Evolutionary conservation across 2,797 vertebrate genomes (phyloP), one percentile per base, ranked within the genome.

Genomic region (Pipistrellus nathusii): DNA sequence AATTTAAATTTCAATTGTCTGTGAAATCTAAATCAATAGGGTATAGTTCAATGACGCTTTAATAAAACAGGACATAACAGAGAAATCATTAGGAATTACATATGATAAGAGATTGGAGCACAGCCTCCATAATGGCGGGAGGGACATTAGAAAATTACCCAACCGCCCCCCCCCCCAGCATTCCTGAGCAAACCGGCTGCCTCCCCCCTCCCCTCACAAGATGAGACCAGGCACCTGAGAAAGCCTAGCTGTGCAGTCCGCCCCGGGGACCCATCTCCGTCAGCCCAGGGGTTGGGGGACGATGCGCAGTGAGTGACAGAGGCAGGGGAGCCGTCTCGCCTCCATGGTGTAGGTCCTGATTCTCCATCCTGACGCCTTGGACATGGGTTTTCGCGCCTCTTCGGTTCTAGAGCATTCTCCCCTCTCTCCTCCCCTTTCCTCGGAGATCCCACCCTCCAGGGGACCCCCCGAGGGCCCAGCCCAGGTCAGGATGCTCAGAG

Each of bases 1-100:
- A 98, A 98, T 98, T 98, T 98, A 98, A 98, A 98, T 98, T 98
- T 98, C 98, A 98, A 98, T 98, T 98, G 98, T 98, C 98, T 98
- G 98, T 98, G 98, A 98, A 98, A 98, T 98, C 98, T 98, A 98
- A 98, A 98, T 98, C 98, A 98, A 98, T 98, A 98, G 98, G 98
- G 98, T 98, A 98, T 98, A 98, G 98, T 98, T 98, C 98, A 98
- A 98, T 98, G 98, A 98, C 51, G 97, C 98, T 98, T 98, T 98
- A 98, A 98, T 98, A 98, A 98, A 98, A 98, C 97, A 98, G 98
- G 98, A 98, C 98, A 98, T 98, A 98, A 98, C 98, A 82, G 98
- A 98, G 98, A 97, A 97, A 98, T 98, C 97, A 98, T 98, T 97
- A 97, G 97, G 98, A 98, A 98, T 98, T 98, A 97, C 98, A 97